A percentile compares a stretch with the other conserved stretches of the same genome.
Conservation (phyloP, 2,113 vertebrate species). For the Elanoides forficatus region DNA sequence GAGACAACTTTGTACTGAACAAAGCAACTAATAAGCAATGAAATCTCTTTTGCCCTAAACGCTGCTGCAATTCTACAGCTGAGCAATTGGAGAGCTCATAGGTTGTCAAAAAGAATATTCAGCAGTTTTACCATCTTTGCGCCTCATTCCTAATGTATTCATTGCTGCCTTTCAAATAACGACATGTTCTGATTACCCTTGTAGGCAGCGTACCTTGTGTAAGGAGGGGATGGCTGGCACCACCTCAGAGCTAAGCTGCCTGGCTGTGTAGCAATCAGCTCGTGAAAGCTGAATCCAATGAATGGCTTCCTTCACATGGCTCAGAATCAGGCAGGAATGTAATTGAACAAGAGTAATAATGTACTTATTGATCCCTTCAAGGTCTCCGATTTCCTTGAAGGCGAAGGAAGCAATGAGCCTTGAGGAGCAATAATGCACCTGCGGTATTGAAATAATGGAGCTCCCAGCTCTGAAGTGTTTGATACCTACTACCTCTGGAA, state of each 20-base stretch:
- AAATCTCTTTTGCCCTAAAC: background rate
- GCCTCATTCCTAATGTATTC: background rate
- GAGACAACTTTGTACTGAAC: background rate
- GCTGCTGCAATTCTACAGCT: background rate
- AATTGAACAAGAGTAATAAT: constrained; percentile 43
- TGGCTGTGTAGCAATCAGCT: background rate
- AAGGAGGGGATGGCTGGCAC: background rate
- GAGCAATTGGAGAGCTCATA: background rate
- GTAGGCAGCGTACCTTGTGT: background rate
- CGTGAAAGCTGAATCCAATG: background rate
- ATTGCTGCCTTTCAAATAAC: background rate
- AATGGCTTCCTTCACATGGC: background rate
- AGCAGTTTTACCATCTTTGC: background rate
- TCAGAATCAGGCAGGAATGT: background rate
- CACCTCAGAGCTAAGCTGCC: background rate
- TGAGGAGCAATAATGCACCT: background rate
- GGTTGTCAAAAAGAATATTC: background rate
- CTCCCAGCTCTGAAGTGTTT: background rate
- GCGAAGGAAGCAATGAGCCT: background rate
- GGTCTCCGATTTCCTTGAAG: constrained; percentile 11
- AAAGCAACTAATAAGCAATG: background rate
- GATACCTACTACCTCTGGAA: background rate
- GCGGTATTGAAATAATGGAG: background rate
- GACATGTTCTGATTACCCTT: background rate
- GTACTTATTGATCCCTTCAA: constrained; percentile 51